Percentiles rank a stretch among this genome's conserved stretches.
Conservation (phyloP, 2,797 vertebrate species). For the Sebastes trivittatus region DNA sequence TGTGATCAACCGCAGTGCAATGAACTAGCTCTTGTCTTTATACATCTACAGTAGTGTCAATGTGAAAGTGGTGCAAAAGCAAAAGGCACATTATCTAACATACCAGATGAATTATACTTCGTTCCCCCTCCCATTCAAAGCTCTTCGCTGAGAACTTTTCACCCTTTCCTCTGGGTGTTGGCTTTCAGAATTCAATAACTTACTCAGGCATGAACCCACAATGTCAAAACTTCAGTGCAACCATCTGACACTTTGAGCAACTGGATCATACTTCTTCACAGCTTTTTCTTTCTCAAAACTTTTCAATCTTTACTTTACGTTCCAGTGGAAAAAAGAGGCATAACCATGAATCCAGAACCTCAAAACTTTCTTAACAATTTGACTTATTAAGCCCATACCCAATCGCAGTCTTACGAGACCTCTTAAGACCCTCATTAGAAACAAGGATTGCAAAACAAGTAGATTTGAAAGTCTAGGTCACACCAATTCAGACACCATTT, state of each 20-base stretch:
- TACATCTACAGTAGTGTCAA: not conserved
- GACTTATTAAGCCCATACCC: not conserved
- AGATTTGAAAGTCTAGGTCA: slow-evolving; percentile 1
- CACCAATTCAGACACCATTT: not conserved
- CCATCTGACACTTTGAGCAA: not conserved
- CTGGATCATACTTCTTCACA: slow-evolving; percentile 6
- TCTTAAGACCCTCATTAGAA: not conserved
- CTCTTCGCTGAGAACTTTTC: slow-evolving; percentile 2
- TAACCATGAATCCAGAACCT: slow-evolving; percentile 1
- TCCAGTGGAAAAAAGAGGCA: not conserved
- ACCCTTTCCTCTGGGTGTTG: slow-evolving; percentile 24
- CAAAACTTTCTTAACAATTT: slow-evolving; percentile 14
- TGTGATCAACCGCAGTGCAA: not conserved
- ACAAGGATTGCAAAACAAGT: not conserved
- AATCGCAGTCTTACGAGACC: not conserved
- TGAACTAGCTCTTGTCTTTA: not conserved
- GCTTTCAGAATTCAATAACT: slow-evolving; percentile 37
- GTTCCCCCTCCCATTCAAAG: not conserved
- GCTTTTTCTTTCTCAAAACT: not conserved
- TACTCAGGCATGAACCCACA: slow-evolving; percentile 16
- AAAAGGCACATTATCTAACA: not conserved
- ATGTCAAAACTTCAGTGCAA: slow-evolving; percentile 30
- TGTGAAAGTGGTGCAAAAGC: not conserved
- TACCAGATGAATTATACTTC: not conserved
- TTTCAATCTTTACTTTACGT: not conserved